phyloP scores from a whole-genome alignment of 2,888 invertebrate genomes.

The Drosophila demipolita region DNA sequence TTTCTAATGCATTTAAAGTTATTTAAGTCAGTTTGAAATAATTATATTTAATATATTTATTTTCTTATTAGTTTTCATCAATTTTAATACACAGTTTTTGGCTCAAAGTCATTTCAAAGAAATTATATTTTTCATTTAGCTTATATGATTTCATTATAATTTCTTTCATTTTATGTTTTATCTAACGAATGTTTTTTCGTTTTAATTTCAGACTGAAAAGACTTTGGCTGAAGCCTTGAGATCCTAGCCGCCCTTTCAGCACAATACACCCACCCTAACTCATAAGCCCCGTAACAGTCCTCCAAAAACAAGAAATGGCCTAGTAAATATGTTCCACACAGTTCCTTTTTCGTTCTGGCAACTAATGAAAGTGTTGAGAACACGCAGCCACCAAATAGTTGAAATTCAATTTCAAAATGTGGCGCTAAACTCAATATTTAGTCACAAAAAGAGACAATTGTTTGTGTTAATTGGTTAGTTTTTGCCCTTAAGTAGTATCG shows the following conservation, averaged over 20 bases:
- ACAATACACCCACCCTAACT: slow-evolving; percentile 16
- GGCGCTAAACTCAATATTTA: slow-evolving; percentile 32
- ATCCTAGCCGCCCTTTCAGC: slow-evolving; percentile 72
- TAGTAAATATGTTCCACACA: slow-evolving; percentile 16
- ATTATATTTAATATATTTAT: background rate
- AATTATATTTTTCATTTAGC: background rate
- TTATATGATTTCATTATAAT: slow-evolving; percentile 14
- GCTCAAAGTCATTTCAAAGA: background rate
- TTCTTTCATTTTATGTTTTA: slow-evolving; percentile 22
- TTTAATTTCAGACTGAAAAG: slow-evolving; percentile 89
- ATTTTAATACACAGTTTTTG: background rate
- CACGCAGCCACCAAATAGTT: slow-evolving; percentile 50
- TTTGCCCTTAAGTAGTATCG: background rate
- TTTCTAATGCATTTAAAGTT: background rate
- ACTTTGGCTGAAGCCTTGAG: slow-evolving; percentile 90
- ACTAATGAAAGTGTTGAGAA: slow-evolving; percentile 17
- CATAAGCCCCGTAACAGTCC: slow-evolving; percentile 13
- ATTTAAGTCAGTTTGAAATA: background rate
- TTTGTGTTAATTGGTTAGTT: slow-evolving; percentile 49
- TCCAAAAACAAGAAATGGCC: slow-evolving; percentile 13
- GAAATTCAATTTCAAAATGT: slow-evolving; percentile 67
- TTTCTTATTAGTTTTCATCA: background rate
- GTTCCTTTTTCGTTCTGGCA: slow-evolving; percentile 42
- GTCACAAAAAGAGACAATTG: slow-evolving; percentile 64
- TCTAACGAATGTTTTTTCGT: slow-evolving; percentile 20